A percentile compares a stretch with the other conserved stretches of the same genome.
These are phyloP conservation scores for Thecocarcelia acutangulata DNA, from an alignment of 2,888 invertebrate species.

Conservation along the genomic window DNA sequence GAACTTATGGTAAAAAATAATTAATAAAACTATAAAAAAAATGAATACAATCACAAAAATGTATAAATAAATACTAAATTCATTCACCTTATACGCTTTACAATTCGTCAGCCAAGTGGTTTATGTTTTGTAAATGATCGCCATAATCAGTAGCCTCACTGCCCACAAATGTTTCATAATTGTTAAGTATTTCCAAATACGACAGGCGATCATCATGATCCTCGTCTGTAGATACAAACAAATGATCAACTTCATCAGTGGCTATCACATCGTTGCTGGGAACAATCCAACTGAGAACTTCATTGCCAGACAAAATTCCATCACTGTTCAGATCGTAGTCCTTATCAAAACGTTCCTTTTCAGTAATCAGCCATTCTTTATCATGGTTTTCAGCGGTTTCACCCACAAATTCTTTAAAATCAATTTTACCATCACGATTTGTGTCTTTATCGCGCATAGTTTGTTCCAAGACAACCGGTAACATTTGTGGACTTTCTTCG, in stretches of 20 bases:
- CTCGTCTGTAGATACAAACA: slow-evolving; percentile 93
- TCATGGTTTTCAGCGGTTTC: slow-evolving; percentile 84
- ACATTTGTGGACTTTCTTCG: slow-evolving; percentile 95
- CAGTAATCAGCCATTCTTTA: slow-evolving; percentile 87
- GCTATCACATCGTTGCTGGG: slow-evolving; percentile 95
- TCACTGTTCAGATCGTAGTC: slow-evolving; percentile 93
- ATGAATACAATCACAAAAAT: slow-evolving; percentile 35
- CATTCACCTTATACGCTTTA: slow-evolving; percentile 79
- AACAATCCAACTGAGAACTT: slow-evolving; percentile 94
- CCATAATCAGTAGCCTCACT: slow-evolving; percentile 95
- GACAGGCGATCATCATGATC: slow-evolving; percentile 90
- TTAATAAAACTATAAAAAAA: slow-evolving; percentile 27
- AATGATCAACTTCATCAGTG: slow-evolving; percentile 93
- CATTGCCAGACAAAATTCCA: slow-evolving; percentile 88
- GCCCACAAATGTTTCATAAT: slow-evolving; percentile 95
- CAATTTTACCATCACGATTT: slow-evolving; percentile 91
- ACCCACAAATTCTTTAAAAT: slow-evolving; percentile 84
- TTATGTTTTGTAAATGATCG: slow-evolving; percentile 90
- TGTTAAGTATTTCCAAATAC: slow-evolving; percentile 90
- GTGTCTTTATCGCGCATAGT: slow-evolving; percentile 92
- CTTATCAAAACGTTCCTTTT: slow-evolving; percentile 92
- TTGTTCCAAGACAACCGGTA: slow-evolving; percentile 89
- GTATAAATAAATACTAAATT: slow-evolving; percentile 47
- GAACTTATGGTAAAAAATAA: slow-evolving; percentile 36
- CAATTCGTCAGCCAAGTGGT: slow-evolving; percentile 91